Evolutionary conservation across 1,140 invertebrate species (phyloP).

Genomic region (Dendrolimus kikuchii): DNA sequence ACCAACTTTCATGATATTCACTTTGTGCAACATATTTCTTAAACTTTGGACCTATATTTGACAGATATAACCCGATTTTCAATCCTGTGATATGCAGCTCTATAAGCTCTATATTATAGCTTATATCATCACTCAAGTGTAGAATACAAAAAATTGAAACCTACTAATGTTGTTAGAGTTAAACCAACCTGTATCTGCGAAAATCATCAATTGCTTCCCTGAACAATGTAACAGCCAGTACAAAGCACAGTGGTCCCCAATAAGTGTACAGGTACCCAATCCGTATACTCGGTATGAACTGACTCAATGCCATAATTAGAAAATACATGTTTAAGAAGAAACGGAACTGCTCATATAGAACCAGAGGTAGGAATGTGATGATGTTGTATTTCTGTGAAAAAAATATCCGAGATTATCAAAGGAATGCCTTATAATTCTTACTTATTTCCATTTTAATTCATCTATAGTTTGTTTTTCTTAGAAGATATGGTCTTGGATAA

Average conservation of each 20-base stretch:
- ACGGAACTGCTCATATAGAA: conserved; percentile 98
- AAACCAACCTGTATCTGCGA: conserved; percentile 78
- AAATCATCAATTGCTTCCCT: conserved; percentile 98
- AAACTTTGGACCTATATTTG: too few species aligned
- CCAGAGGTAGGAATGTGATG: conserved; percentile 97
- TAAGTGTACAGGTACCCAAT: conserved; percentile 99
- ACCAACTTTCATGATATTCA: too few species aligned
- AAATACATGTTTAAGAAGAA: conserved; percentile 99
- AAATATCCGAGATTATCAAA: background rate
- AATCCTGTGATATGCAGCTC: too few species aligned
- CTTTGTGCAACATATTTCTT: too few species aligned
- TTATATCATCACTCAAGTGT: too few species aligned
- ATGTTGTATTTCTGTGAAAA: conserved; percentile 94
- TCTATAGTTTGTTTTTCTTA: too few species aligned
- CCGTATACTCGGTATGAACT: conserved; percentile 96
- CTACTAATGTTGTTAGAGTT: background rate
- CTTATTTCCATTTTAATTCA: too few species aligned
- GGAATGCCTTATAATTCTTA: too few species aligned
- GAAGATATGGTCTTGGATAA: too few species aligned
- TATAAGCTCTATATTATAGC: too few species aligned
- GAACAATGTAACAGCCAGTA: conserved; percentile 94
- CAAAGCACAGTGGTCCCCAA: conserved; percentile 98
- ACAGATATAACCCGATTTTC: too few species aligned
- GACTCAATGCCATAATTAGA: conserved; percentile 96
- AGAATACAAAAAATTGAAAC: too few species aligned